Base-by-base conservation (phyloP, 2,113 vertebrate genomes). In the Elaphurus davidianus region DNA sequence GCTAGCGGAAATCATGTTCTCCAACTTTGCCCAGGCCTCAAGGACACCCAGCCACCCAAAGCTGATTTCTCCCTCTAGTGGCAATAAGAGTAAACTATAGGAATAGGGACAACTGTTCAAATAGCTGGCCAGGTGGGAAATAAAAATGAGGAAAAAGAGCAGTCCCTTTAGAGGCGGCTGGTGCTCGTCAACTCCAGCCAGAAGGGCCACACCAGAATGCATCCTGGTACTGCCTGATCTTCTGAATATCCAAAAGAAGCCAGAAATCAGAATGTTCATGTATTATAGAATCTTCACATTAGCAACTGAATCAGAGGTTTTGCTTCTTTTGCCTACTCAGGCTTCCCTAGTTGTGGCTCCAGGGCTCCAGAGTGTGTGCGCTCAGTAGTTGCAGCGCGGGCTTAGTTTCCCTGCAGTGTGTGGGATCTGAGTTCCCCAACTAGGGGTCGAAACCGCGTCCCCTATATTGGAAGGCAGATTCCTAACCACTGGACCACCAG, bases 61-160 rank as follows among this genome's bases (percentile, higher is more conserved):
- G 76, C 36, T 95, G 67, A 54, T 88, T 93, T 91, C 43, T 36
- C 84, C 94, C 90, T 93, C 97, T 93, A 43, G 90, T 85, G 95
- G 85, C 76, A 90, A n/a, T 25, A 60, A 40, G 3, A 12, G n/a
- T 82, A 59, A 92, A 90, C 19, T 60, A 64, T 45, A 81, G 60
- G 67, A 91, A 47, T 85, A 3, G 2, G 59, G 76, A 91, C 14
- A 36, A 19, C 43, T 64, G 30, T 94, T 17, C 2, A 23, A 57
- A 43, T 60, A 55, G 43, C 33, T 67, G 25, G 47, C 60, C 36
- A 14, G 55, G 27, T 6, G 54, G 19, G 87, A 82, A 81, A 95
- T 83, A 60, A 92, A 84, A 97, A 78, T 5, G 1, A 47, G 45
- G 62, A 54, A 95, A 92, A 82, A 85, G 21, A 94, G 45, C 30